Evolutionary conservation across 2,888 invertebrate species (phyloP).

Genomic region (Slavum lentiscoides): DNA sequence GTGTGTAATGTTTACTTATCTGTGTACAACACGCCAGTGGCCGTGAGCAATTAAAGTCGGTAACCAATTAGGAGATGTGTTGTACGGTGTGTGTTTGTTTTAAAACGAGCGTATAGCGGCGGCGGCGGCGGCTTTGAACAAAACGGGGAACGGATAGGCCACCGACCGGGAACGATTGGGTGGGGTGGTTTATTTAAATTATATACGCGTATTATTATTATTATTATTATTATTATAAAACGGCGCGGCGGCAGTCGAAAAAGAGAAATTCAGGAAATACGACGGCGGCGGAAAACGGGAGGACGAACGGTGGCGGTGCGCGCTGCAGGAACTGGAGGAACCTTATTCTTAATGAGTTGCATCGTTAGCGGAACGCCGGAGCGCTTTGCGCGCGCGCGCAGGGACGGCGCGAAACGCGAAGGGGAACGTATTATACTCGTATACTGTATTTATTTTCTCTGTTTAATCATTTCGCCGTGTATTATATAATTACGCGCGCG

Average conservation of each 20-base stretch:
- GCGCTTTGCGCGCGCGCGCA: slow-evolving; percentile 22
- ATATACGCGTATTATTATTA: not conserved
- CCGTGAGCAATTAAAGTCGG: slow-evolving; percentile 52
- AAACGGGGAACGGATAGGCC: slow-evolving; percentile 5
- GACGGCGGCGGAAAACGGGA: not conserved
- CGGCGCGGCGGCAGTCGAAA: slow-evolving; percentile 14
- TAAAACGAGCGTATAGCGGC: slow-evolving; percentile 30
- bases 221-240: not conserved
- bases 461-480: too few relatives aligned
- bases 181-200: slow-evolving; percentile 43
- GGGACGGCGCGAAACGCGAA: too few relatives aligned
- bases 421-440: too few relatives aligned
- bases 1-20: slow-evolving; percentile 47
- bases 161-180: not conserved
- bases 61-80: slow-evolving; percentile 50
- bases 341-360: slow-evolving; percentile 52
- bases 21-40: slow-evolving; percentile 28
- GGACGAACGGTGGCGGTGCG: not conserved
- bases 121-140: too few relatives aligned
- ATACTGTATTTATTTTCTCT: too few relatives aligned
- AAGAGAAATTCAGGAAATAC: slow-evolving; percentile 29
- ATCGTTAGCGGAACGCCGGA: slow-evolving; percentile 46
- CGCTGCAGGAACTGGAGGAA: slow-evolving; percentile 1
- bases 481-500: too few relatives aligned
- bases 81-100: slow-evolving; percentile 26